Percentiles rank a stretch among this genome's conserved stretches.
Conservation (phyloP, 2,113 vertebrate genomes). For the Thalassarche chlororhynchos region DNA sequence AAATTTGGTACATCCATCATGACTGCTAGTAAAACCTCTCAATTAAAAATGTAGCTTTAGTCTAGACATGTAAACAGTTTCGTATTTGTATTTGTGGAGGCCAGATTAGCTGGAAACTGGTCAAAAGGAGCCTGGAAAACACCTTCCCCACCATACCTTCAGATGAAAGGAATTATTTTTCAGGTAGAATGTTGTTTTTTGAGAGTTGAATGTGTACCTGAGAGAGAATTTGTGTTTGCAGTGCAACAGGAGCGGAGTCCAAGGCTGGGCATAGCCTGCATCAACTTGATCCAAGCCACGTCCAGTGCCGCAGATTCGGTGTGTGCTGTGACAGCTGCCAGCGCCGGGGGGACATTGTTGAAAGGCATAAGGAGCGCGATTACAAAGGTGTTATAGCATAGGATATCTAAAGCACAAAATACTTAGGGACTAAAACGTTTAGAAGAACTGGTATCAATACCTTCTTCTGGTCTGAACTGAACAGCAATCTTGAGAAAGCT, state of each 20-base stretch:
- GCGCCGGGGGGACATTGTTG: accelerated
- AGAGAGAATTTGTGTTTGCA: background rate
- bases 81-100: background rate
- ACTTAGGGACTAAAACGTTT: background rate
- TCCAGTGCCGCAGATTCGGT: accelerated
- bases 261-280: background rate
- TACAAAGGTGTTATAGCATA: background rate
- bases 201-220: background rate
- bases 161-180: background rate
- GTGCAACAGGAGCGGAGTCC: background rate
- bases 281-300: background rate
- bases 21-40: background rate
- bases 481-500: background rate
- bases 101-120: background rate
- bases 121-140: background rate
- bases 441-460: background rate
- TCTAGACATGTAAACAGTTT: background rate
- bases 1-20: background rate
- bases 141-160: background rate
- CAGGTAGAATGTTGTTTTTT: background rate
- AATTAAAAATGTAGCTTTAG: background rate
- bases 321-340: background rate
- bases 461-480: background rate
- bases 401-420: background rate
- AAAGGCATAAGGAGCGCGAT: background rate